Percentiles rank a stretch among this genome's conserved stretches.
Conservation (phyloP, 2,888 invertebrate species). For the Napeogenes sylphis region DNA sequence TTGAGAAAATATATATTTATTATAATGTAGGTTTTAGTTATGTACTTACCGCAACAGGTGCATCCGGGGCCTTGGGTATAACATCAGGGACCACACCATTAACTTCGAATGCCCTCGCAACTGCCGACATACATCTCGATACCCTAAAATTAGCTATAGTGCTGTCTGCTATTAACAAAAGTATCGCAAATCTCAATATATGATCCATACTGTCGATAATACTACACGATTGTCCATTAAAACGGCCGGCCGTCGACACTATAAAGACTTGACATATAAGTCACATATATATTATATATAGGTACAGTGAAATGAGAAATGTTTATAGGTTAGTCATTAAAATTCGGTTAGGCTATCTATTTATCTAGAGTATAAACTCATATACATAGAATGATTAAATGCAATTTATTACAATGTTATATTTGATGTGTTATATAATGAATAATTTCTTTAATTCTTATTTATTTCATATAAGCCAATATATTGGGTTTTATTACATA, state of each 20-base stretch:
- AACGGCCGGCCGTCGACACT: background rate
- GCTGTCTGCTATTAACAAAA: conserved; percentile 70
- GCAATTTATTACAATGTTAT: no score
- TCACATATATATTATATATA: no score
- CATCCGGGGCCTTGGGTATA: conserved; percentile 79
- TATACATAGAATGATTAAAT: no score
- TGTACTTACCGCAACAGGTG: conserved; percentile 66
- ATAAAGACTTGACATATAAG: background rate
- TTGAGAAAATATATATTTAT: no score
- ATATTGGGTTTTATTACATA: no score
- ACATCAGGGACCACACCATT: conserved; percentile 87
- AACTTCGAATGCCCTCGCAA: conserved; percentile 73
- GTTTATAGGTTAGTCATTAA: no score
- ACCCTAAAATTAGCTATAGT: conserved; percentile 75
- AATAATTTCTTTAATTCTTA: no score
- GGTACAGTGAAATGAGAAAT: no score
- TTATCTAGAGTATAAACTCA: no score
- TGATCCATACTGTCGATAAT: conserved; percentile 40
- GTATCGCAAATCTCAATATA: conserved; percentile 57
- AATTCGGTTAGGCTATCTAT: no score
- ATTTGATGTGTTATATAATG: no score
- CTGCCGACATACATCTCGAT: conserved; percentile 67
- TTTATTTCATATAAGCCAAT: no score
- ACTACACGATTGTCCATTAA: background rate
- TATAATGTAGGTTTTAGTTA: background rate